Evolutionary conservation across 2,888 invertebrate genomes (phyloP).

Genomic region (Myopa testacea): DNA sequence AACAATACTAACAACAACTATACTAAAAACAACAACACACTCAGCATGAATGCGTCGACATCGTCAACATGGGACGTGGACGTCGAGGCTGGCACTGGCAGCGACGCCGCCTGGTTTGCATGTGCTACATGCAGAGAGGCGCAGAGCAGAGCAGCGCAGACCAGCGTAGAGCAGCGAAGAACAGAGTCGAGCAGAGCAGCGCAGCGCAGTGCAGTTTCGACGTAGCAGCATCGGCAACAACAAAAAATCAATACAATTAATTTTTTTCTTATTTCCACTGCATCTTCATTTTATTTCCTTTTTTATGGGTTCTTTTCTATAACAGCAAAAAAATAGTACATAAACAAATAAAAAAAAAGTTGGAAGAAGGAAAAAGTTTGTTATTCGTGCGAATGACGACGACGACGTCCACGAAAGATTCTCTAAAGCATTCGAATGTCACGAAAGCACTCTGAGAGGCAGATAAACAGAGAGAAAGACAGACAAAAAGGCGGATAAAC

Average conservation of each 20-base stretch:
- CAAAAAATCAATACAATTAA: conserved; percentile 39
- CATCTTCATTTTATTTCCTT: conserved; percentile 10
- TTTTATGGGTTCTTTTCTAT: conserved; percentile 22
- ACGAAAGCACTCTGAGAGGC: background rate
- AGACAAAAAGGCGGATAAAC: background rate
- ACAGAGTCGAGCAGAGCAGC: conserved; percentile 28
- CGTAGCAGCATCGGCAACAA: conserved; percentile 12
- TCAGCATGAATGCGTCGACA: background rate
- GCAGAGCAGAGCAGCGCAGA: conserved; percentile 17
- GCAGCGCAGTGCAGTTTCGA: background rate
- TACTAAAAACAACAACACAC: background rate
- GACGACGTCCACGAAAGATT: conserved; percentile 4
- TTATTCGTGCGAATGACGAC: conserved; percentile 33
- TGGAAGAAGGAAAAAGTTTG: conserved; percentile 25
- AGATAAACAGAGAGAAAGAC: background rate
- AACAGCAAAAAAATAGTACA: background rate
- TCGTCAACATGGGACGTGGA: background rate
- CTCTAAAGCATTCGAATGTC: background rate
- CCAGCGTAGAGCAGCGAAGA: no score
- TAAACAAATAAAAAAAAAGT: conserved; percentile 3
- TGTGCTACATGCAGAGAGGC: background rate
- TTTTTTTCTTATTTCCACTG: conserved; percentile 20
- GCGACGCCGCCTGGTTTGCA: background rate
- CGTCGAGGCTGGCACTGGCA: background rate
- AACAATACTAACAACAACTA: background rate